phyloP scores from a whole-genome alignment of 2,113 vertebrate species.

The Apteryx owenii region DNA sequence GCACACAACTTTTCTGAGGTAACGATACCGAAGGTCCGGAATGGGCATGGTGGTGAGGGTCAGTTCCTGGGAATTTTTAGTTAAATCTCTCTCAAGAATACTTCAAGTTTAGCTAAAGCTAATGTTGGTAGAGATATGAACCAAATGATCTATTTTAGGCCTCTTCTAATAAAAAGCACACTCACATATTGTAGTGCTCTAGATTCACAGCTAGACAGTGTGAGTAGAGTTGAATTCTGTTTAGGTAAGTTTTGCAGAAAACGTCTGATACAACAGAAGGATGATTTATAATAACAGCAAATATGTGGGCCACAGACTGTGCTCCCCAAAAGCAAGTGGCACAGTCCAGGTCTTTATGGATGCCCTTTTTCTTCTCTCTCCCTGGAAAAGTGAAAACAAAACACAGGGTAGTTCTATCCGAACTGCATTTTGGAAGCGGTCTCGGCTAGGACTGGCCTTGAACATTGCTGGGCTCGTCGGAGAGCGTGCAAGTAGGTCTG shows the following conservation, averaged over 20 bases:
- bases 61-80: neutral
- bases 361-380: neutral
- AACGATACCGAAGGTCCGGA: rapidly evolving
- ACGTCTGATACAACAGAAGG: neutral
- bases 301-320: neutral
- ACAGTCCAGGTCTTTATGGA: neutral
- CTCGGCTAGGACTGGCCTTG: neutral
- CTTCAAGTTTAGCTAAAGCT: neutral
- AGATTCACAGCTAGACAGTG: neutral
- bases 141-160: neutral
- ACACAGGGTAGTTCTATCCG: neutral
- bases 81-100: neutral
- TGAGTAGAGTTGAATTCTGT: neutral
- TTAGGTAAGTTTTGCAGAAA: neutral
- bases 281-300: neutral
- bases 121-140: neutral
- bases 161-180: neutral
- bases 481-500: rapidly evolving
- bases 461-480: neutral
- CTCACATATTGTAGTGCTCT: neutral
- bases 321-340: neutral
- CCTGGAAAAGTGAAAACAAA: neutral
- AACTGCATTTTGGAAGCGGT: no score
- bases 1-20: neutral
- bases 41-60: neutral